Evolutionary conservation across 92 coral and sea anemone species (phyloP), one percentile per base, ranked within the genome.

Genomic region (Palythoa heliodiscus): DNA sequence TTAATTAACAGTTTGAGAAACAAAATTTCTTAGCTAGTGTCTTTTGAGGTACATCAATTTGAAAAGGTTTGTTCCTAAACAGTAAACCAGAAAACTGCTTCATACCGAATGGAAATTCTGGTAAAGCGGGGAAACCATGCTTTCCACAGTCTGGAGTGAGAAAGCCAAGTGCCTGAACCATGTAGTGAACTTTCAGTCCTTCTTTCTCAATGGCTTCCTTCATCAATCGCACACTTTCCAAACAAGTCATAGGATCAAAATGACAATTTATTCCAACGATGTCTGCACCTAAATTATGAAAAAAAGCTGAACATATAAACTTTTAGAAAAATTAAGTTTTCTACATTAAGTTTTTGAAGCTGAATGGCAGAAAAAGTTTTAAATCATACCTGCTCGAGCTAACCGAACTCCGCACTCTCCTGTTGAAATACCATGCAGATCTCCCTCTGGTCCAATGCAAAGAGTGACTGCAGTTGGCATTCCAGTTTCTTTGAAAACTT

Each of bases 91-190:
- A 52, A 13, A 52, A 0, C 11, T 60, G 68, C 22, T 3, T 60
- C 94, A 88, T 58, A 96, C 99, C 96, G 88, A 96, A 96, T 70
- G 99, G 99, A 77, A 96, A 96, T 70, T 96, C 99, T 11, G 99
- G 99, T 52, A 96, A 91, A 86, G 92, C 99, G 82, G 94, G 94
- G 82, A 96, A 96, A 37, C 99, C 99, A 78, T 96, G 99, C 77
- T 87, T 95, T 55, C 98, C 95, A 85, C 91, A 89, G 85, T 96
- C 98, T 14, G 99, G 99, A 6, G 99, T 94, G 11, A 76, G 91
- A 61, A 61, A 96, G 3, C 95, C 99, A 19, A 96, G 91, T 48
- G 99, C 98, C 52, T 96, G 99, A 37, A 91, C 86, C 96, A 96
- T 96, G n/a, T 92, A 83, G 70, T 96, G 98, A 35, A 90, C 89